Evolutionary conservation across 2,113 vertebrate genomes (phyloP), one percentile per base, ranked within the genome.

Genomic region (Lipotes vexillifer): DNA sequence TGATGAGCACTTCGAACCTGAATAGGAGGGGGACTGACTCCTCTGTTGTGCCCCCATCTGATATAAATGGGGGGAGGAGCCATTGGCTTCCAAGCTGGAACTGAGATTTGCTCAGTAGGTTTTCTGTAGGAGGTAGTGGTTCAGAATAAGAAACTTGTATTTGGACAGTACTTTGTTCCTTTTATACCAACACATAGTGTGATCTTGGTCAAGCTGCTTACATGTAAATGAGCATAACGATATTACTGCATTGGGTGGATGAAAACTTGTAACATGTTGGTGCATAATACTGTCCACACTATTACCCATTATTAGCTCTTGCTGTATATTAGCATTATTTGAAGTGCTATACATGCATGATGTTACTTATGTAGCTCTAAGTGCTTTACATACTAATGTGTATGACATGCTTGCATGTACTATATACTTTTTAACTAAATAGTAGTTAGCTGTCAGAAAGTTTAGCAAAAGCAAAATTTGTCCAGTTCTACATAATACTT

Each of bases 401-500:
- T 41, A 33, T 74, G 31, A 13, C 6, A 2, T 29, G 13, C 13
- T 23, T 78, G 38, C 7, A 2, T 27, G 27, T 21, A 59, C 49
- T 25, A 5, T 38, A 49, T 27, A 23, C 18, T 9, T 72, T 92
- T 85, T 29, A 93, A 41, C 8, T 83, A 80, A 49, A 38, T n/a
- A 31, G 25, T 49, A 68, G 38, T 55, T 91, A 36, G 65, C 1
- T 31, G 11, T 65, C 38, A 92, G 61, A 46, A 88, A 83, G 65
- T 31, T 27, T 82, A 71, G 59, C 44, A 89, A 72, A 93, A 88
- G 33, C 49, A 66, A 83, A 59, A 71, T 85, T 38, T 81, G 14
- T 63, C 21, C 13, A 33, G 29, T 46, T 96, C 38, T 83, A 38
- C 38, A 38, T 46, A 52, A 87, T 89, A 68, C 49, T 46, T 55